Evolutionary conservation across 2,888 invertebrate species (phyloP).

Genomic region (Cremastinae sp.): DNA sequence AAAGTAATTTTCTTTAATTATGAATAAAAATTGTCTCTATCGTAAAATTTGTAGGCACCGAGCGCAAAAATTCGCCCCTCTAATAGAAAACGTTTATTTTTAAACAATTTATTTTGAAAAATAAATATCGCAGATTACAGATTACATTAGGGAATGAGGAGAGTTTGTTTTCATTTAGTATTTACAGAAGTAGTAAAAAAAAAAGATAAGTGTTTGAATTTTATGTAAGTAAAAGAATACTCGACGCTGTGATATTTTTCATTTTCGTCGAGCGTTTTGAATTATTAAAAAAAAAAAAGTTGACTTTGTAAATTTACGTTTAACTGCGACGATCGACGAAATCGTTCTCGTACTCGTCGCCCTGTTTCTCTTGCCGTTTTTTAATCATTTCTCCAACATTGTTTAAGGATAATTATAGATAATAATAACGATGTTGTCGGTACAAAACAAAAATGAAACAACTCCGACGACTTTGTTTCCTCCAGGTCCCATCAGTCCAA

Average conservation of each 20-base stretch:
- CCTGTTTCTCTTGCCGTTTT: not conserved
- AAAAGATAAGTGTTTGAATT: slow-evolving; percentile 13
- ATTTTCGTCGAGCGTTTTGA: not conserved
- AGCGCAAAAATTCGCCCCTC: not conserved
- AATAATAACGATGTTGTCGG: slow-evolving; percentile 8
- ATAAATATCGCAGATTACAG: slow-evolving; percentile 58
- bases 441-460: slow-evolving; percentile 24
- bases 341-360: not conserved
- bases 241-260: not conserved
- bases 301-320: not conserved
- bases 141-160: slow-evolving; percentile 35
- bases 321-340: not conserved
- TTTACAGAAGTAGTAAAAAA: slow-evolving; percentile 22
- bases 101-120: slow-evolving; percentile 62
- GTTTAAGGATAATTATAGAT: slow-evolving; percentile 7
- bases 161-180: slow-evolving; percentile 16
- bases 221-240: not conserved
- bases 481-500: not conserved
- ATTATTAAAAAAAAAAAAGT: not conserved
- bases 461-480: slow-evolving; percentile 1
- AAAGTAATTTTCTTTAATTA: not conserved
- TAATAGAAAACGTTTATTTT: slow-evolving; percentile 5
- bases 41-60: not conserved
- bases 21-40: slow-evolving; percentile 1
- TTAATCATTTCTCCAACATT: not conserved